These are phyloP conservation scores for Monochamus saltuarius DNA, from an alignment of 1,140 invertebrate species.

Conservation along the genomic window DNA sequence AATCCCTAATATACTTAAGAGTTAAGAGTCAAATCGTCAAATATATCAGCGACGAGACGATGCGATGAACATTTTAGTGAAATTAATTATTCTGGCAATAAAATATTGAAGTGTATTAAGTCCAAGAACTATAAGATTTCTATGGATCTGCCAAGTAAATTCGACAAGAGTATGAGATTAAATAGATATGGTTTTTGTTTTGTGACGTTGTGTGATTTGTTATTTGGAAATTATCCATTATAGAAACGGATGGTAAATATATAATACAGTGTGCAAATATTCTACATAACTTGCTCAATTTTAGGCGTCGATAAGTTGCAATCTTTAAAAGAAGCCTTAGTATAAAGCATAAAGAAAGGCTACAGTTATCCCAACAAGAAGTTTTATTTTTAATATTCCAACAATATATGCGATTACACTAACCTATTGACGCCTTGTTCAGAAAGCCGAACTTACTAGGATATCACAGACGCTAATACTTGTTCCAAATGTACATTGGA, in stretches of 20 bases:
- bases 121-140: background rate
- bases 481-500: slow-evolving; percentile 92
- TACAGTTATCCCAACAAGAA: slow-evolving; percentile 45
- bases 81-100: too few relatives aligned
- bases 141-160: slow-evolving; percentile 37
- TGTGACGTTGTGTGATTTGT: slow-evolving; percentile 29
- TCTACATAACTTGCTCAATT: slow-evolving; percentile 10
- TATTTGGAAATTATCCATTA: slow-evolving; percentile 43
- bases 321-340: slow-evolving; percentile 38
- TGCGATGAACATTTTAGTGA: too few relatives aligned
- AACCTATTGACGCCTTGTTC: slow-evolving; percentile 82
- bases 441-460: slow-evolving; percentile 94
- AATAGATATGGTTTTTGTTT: slow-evolving; percentile 23
- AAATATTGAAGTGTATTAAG: background rate
- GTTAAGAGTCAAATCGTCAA: too few relatives aligned
- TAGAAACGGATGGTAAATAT: slow-evolving; percentile 37
- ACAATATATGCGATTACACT: slow-evolving; percentile 91
- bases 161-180: slow-evolving; percentile 35
- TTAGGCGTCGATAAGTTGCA: slow-evolving; percentile 36
- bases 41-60: too few relatives aligned
- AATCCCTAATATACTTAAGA: too few relatives aligned
- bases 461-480: slow-evolving; percentile 87
- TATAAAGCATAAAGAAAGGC: slow-evolving; percentile 42
- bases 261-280: slow-evolving; percentile 9
- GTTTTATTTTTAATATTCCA: slow-evolving; percentile 53